Evolutionary conservation across 1,140 invertebrate genomes (phyloP), one percentile per base, ranked within the genome.

Genomic region (Daktulosphaira vitifoliae): DNA sequence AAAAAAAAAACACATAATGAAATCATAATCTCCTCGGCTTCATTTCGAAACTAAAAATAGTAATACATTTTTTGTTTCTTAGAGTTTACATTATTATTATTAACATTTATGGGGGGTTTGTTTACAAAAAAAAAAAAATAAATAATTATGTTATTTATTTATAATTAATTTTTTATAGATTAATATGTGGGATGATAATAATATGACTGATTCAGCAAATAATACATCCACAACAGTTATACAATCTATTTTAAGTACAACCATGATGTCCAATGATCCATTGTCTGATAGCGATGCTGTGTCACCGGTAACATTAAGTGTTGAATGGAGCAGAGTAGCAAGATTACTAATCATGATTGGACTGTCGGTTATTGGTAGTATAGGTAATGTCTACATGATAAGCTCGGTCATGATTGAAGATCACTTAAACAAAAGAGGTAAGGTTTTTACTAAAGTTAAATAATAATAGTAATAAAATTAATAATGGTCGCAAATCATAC

Each of bases 321-420:
- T 77, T 1, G 82, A 85, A 25, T 88, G 86, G 85, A 82, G 85
- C 5, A 78, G 82, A 33, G 78, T 89, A 5, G 82, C 81, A 0
- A 75, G 84, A 37, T 76, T 90, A 0, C 71, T 89, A 8, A 73
- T 88, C 18, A 75, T 89, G 22, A 80, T 83, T 0, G 78, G 81
- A 0, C 76, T 86, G 29, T 78, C 84, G 0, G 80, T 82, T 0
- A 71, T 87, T 16, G 87, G 87, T 3, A 84, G 83, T 66, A 79
- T 87, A 33, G 85, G 85, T 22, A 86, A 86, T 70, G 81, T 87
- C 48, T 88, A 87, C 71, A 85, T 87, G 79, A 86, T 88, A 70
- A 84, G 82, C 29, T 82, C 86, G 3, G 80, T 88, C 26, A 85
- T 87, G 77, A 83, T 85, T 18, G 84, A 87, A 67, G 83, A 86